These are phyloP conservation scores for Diplazon laetatorius DNA, from an alignment of 2,888 invertebrate genomes.

Conservation along the genomic window DNA sequence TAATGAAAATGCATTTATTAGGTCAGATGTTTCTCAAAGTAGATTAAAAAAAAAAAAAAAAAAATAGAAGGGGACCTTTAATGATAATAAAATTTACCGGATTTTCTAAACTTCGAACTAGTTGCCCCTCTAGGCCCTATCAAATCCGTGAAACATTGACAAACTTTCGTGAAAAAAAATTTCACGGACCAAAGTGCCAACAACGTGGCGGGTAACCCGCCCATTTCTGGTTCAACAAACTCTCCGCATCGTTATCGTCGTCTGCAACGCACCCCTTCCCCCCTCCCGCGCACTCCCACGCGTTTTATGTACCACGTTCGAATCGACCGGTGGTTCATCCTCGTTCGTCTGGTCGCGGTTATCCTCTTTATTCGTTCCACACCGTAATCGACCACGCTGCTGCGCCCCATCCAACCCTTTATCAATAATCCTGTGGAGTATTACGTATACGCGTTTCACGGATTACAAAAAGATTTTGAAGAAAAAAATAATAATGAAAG, in stretches of 20 bases:
- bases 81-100: no score
- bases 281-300: conserved; percentile 37
- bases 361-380: not conserved
- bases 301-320: conserved; percentile 6
- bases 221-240: conserved; percentile 63
- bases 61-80: no score
- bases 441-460: not conserved
- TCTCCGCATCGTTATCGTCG: conserved; percentile 55
- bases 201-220: conserved; percentile 61
- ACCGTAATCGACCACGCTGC: not conserved
- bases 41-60: no score
- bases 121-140: no score
- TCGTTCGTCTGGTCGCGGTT: not conserved
- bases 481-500: conserved; percentile 4
- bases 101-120: no score
- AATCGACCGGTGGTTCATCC: conserved; percentile 16
- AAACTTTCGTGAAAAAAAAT: conserved; percentile 43
- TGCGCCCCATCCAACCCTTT: not conserved
- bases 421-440: not conserved
- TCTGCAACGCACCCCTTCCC: conserved; percentile 49
- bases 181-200: conserved; percentile 58
- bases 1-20: no score
- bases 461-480: not conserved
- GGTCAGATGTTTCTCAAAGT: no score
- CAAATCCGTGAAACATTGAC: not conserved